Percentiles rank a stretch among this genome's conserved stretches.
Conservation (phyloP, 1,140 invertebrate species). For the Eueides isabella region DNA sequence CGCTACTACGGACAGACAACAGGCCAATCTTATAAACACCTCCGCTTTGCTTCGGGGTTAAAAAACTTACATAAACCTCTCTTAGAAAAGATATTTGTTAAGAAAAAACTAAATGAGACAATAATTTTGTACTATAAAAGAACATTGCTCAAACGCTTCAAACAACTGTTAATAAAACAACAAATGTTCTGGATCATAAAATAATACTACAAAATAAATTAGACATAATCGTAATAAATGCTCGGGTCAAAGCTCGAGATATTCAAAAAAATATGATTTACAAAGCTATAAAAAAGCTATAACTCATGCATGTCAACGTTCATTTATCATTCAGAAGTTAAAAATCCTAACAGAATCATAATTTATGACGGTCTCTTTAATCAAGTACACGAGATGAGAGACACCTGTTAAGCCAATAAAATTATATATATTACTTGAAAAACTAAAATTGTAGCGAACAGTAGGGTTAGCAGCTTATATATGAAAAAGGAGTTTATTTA, state of each 20-base stretch:
- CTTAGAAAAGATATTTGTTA: no score
- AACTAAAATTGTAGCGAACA: not conserved
- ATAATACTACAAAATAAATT: not conserved
- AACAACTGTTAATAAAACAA: not conserved
- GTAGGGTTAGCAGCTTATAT: not conserved
- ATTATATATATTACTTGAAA: constrained; percentile 6
- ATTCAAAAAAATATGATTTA: constrained; percentile 21
- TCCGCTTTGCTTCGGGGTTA: no score
- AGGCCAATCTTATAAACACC: no score
- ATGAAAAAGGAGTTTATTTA: not conserved
- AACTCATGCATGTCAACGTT: constrained; percentile 19
- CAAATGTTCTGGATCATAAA: not conserved
- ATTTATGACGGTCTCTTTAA: constrained; percentile 9
- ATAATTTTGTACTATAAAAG: no score
- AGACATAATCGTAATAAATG: not conserved
- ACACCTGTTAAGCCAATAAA: constrained; percentile 28
- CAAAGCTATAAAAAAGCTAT: constrained; percentile 15
- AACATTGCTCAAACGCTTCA: not conserved
- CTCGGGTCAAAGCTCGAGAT: not conserved
- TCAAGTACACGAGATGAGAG: constrained; percentile 5
- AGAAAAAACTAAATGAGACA: no score
- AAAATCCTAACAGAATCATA: constrained; percentile 20
- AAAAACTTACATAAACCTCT: no score
- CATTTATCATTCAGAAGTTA: not conserved
- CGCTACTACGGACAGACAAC: no score